Evolutionary conservation across 2,888 invertebrate species (phyloP).

Genomic region (Odontomyia ornata): DNA sequence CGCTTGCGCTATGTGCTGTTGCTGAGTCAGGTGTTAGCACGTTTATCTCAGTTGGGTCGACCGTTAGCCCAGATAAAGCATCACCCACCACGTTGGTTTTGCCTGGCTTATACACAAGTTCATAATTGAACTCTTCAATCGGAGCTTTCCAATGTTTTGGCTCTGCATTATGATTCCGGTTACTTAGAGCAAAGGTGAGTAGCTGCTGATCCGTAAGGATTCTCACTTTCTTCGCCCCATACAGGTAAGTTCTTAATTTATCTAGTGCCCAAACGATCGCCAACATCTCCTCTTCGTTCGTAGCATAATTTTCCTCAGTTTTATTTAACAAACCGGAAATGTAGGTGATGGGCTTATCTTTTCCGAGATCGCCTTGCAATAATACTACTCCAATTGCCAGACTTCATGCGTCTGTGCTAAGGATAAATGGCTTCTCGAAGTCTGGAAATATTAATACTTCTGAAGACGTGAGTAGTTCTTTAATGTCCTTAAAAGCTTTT

Average conservation of each 20-base stretch:
- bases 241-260: conserved; percentile 11
- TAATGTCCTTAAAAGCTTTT: conserved; percentile 23
- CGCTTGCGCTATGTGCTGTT: conserved; percentile 49
- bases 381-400: conserved; percentile 15
- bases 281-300: conserved; percentile 7
- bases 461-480: conserved; percentile 20
- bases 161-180: conserved; percentile 6
- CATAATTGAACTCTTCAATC: conserved; percentile 50
- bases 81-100: background rate
- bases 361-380: conserved; percentile 13
- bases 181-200: conserved; percentile 17
- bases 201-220: conserved; percentile 31
- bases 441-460: conserved; percentile 29
- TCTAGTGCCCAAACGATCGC: conserved; percentile 20
- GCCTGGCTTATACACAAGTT: conserved; percentile 21
- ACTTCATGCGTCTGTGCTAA: conserved; percentile 11
- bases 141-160: conserved; percentile 13
- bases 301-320: conserved; percentile 38
- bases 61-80: background rate
- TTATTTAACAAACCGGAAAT: conserved; percentile 6
- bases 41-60: background rate
- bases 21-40: background rate
- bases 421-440: conserved; percentile 24
- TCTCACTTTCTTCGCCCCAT: conserved; percentile 13
- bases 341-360: conserved; percentile 26